Percentiles rank a stretch among this genome's conserved stretches.
phyloP scores from a whole-genome alignment of 2,113 vertebrate species.

The Etheostoma cragini region DNA sequence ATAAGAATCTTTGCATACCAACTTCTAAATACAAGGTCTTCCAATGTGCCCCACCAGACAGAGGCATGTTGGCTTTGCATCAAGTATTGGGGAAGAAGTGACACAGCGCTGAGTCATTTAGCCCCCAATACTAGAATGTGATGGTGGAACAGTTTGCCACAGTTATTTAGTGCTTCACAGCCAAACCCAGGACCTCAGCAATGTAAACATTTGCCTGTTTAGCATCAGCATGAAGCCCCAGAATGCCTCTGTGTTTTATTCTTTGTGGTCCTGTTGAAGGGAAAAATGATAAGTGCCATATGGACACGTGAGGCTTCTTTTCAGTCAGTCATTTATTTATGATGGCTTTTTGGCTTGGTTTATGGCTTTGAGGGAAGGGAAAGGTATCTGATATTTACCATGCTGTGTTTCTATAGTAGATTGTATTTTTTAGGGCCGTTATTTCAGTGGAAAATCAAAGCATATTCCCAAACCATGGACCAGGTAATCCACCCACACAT shows the following conservation, averaged over 20 bases:
- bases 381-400: constrained; percentile 33
- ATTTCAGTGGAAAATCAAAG: constrained; percentile 19
- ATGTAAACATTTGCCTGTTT: constrained; percentile 58
- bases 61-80: constrained; percentile 5
- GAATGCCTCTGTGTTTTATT: constrained; percentile 35
- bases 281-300: constrained; percentile 42
- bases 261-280: constrained; percentile 24
- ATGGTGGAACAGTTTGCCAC: constrained; percentile 41
- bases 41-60: constrained; percentile 19
- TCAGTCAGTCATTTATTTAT: constrained; percentile 40
- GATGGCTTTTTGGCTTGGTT: constrained; percentile 40
- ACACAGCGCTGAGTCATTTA: constrained; percentile 32
- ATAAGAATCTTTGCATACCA: not conserved
- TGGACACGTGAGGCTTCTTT: constrained; percentile 47
- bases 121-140: constrained; percentile 4
- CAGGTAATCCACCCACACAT: constrained; percentile 7
- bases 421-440: not conserved
- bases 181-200: constrained; percentile 67
- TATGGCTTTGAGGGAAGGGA: constrained; percentile 36
- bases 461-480: not conserved
- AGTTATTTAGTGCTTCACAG: constrained; percentile 54
- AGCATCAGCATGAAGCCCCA: constrained; percentile 39
- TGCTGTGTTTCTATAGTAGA: constrained; percentile 29
- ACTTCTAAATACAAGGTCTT: constrained; percentile 19
- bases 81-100: constrained; percentile 14